Conservation (phyloP, 2,113 vertebrate genomes). For the Chlorocebus sabaeus region DNA sequence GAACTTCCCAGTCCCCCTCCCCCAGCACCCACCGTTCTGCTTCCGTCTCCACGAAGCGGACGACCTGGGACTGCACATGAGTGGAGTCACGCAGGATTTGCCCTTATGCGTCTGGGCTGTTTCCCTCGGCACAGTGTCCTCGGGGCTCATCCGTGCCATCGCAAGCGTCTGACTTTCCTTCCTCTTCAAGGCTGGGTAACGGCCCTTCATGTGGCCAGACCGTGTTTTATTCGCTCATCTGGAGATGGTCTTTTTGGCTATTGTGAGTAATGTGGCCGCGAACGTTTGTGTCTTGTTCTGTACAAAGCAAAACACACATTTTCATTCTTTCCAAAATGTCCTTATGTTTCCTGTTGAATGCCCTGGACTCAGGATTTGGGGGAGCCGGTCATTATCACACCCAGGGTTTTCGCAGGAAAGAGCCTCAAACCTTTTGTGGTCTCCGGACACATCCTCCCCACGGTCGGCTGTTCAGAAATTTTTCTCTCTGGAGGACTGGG, state of each 20-base stretch:
- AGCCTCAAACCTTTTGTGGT: no score
- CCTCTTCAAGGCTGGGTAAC: not conserved
- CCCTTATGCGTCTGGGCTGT: not conserved
- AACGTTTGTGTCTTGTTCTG: not conserved
- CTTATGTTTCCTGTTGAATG: not conserved
- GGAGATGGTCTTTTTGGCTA: fast-evolving
- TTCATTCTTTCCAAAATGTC: not conserved
- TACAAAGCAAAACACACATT: not conserved
- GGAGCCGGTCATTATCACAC: no score
- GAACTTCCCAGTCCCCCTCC: no score
- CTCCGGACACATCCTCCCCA: fast-evolving
- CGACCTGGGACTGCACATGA: fast-evolving
- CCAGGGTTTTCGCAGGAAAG: fast-evolving
- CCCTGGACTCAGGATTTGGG: not conserved
- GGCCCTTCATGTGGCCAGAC: fast-evolving
- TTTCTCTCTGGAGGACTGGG: not conserved
- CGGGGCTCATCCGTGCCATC: fast-evolving
- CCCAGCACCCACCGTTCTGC: fast-evolving
- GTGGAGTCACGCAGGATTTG: not conserved
- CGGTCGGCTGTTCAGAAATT: no score
- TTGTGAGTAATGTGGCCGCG: not conserved
- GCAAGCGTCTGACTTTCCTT: not conserved
- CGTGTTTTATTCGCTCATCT: no score
- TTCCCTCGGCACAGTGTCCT: fast-evolving
- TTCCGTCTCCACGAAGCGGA: fast-evolving